Conservation (phyloP, 2,113 vertebrate species). For the Collichthys lucidus region DNA sequence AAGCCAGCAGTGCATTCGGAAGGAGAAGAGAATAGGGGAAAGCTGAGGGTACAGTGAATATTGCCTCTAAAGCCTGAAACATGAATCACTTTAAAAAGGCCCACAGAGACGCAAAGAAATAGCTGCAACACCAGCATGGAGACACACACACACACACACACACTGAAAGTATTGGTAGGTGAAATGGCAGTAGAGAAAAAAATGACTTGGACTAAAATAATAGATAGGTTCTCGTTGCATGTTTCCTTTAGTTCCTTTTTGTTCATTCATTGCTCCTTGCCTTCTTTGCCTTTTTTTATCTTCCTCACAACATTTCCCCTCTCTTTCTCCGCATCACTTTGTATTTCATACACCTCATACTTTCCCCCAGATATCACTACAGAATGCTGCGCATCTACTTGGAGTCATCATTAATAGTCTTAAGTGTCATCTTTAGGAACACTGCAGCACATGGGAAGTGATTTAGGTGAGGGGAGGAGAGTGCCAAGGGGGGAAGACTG, state of each 20-base stretch:
- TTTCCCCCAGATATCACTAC: constrained; percentile 10
- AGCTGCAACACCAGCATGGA: constrained; percentile 24
- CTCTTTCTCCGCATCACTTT: constrained; percentile 1
- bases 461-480: background rate
- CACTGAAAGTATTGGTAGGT: constrained; percentile 24
- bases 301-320: background rate
- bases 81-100: constrained; percentile 67
- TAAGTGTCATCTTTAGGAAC: constrained; percentile 15
- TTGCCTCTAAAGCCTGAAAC: constrained; percentile 55
- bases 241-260: constrained; percentile 20
- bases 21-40: constrained; percentile 38
- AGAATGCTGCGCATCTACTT: background rate
- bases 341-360: constrained; percentile 7
- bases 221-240: background rate
- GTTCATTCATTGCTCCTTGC: background rate
- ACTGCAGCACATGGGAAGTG: background rate
- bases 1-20: constrained; percentile 45
- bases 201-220: background rate
- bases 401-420: background rate
- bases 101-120: constrained; percentile 47
- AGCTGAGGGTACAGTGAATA: constrained; percentile 49
- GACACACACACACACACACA: constrained; percentile 33
- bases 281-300: background rate
- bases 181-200: constrained; percentile 22
- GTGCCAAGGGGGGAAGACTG: background rate